Evolutionary conservation across 2,888 invertebrate genomes (phyloP), one percentile per base, ranked within the genome.

Genomic region (Perizoma flavofasciatum): DNA sequence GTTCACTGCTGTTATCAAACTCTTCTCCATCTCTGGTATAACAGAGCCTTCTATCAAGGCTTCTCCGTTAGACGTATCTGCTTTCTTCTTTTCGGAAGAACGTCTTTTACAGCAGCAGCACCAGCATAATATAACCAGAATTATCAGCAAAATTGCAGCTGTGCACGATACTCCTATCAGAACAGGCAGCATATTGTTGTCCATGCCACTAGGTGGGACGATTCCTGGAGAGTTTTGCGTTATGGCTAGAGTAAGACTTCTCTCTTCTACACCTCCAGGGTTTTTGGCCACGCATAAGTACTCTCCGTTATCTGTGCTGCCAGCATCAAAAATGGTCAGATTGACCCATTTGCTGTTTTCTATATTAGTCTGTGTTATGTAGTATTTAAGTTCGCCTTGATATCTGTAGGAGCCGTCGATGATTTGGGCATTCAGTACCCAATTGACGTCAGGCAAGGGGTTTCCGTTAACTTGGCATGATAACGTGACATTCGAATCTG

Each of bases 271-370:
- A 0, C 97, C 98, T 0, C 96, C 98, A 0, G 94, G 93, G 82
- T 97, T 98, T 75, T 95, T 95, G 0, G 97, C 97, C 4, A 96
- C 93, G 77, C 98, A 98, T 47, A 94, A 92, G 80, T 96, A 96
- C 52, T 95, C 94, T 0, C 96, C 96, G 70, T 94, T 94, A 76
- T 96, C 96, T 9, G 93, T 93, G 6, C 86, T 85, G 1, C 93
- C 88, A 0, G 95, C 93, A 33, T 95, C 93, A 0, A 93, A 85
- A 48, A 96, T 94, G 0, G 95, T 96, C 49, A 97, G 83, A 77
- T 96, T 95, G 11, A 94, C 93, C 95, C 95, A 95, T 81, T 85
- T 88, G 43, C 85, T 88, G 59, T 89, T 86, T 7, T 91, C 92
- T 33, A 64, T 68, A 61, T 71, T 88, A 35, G 68, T 82, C 56